These are phyloP conservation scores for Oncorhynchus tshawytscha DNA, from an alignment of 2,113 vertebrate genomes.

Conservation along the genomic window DNA sequence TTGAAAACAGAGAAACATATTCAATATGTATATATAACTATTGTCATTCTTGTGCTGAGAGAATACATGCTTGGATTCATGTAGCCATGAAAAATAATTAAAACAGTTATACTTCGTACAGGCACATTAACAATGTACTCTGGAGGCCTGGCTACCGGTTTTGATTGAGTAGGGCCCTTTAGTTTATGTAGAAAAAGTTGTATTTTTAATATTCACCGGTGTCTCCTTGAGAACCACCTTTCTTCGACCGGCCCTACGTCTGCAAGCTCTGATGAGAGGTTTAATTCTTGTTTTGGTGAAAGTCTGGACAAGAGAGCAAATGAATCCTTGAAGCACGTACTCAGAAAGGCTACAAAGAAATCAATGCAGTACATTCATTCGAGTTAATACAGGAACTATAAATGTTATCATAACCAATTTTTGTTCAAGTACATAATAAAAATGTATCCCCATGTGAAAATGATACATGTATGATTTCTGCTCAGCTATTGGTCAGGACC, in stretches of 20 bases:
- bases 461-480: no score
- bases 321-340: conserved; percentile 39
- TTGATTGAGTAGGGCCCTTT: neutral
- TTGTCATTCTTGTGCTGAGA: no score
- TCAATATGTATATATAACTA: neutral
- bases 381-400: neutral
- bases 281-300: neutral
- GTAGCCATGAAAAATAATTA: neutral
- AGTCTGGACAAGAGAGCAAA: conserved; percentile 15
- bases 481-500: no score
- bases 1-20: neutral
- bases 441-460: neutral
- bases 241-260: neutral
- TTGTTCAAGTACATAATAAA: neutral
- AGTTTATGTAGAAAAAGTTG: neutral
- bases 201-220: conserved; percentile 25
- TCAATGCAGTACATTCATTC: neutral
- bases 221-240: conserved; percentile 26
- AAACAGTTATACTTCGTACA: neutral
- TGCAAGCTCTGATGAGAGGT: conserved; percentile 28
- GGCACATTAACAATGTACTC: neutral
- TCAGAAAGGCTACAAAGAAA: conserved; percentile 25
- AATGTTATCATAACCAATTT: neutral
- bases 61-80: no score
- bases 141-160: neutral